Evolutionary conservation across 1,140 invertebrate species (phyloP), one percentile per base, ranked within the genome.

Genomic region (Chelonus insularis): DNA sequence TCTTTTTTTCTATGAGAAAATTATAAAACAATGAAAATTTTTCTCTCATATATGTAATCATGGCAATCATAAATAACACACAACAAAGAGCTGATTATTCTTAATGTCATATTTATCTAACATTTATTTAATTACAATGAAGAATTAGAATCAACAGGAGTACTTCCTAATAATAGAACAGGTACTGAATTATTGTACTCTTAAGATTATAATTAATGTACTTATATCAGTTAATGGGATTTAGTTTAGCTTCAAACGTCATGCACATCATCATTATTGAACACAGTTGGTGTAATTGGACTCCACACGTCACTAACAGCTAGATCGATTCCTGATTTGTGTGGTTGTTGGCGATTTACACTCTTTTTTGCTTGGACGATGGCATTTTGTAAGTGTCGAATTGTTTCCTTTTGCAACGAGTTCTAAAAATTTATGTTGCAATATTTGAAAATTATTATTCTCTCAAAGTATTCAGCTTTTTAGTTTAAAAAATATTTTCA

Each of bases 261-360:
- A 74, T 82, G 79, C 75, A 81, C 77, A 67, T 77, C 79, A 39
- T 72, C 71, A 65, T 76, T 75, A 70, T 66, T 77, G 67, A 75
- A 78, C 43, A 73, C 63, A 62, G 74, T 65, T 72, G 75, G 63
- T 63, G 79, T 72, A 66, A 72, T 70, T 54, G 74, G 66, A 71
- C 71, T 65, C 72, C 75, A 75, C 62, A 75, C 71, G 62, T 80
- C 79, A 77, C 72, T 78, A 70, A 76, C 73, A 29, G 47, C 43
- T 41, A 48, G 14, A 60, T 78, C 77, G 66, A 66, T 79, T 29
- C 72, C 68, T 52, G 74, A 60, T 69, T 75, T 79, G 43, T 78
- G 70, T 60, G 67, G 68, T 66, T 76, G 74, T 67, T 78, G 73
- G 61, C 79, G 63, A 64, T 82, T 74, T 65, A 79, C 73, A 54